Evolutionary conservation across 2,888 invertebrate species (phyloP).

Genomic region (Mythimna lalbum): DNA sequence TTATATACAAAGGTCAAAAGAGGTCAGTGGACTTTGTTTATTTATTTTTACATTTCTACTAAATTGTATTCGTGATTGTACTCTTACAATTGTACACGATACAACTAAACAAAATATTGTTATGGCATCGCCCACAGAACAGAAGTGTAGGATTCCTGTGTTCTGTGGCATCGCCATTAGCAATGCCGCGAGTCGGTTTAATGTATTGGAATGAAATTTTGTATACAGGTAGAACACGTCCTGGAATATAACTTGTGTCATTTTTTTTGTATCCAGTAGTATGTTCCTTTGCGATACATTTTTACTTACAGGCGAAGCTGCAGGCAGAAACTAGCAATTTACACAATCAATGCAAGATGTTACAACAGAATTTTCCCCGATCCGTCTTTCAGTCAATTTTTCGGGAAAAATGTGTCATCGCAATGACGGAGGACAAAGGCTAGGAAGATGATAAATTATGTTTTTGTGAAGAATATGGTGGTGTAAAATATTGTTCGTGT

Average conservation of each 20-base stretch:
- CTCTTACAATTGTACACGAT: background rate
- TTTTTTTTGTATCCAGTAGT: no score
- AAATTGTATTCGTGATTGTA: background rate
- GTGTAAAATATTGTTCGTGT: constrained; percentile 23
- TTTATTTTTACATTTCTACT: background rate
- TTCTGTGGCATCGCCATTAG: no score
- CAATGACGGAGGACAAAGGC: constrained; percentile 35
- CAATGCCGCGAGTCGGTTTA: no score
- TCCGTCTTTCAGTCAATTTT: background rate
- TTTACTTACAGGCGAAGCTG: no score
- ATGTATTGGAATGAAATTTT: no score
- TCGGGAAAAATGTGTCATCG: constrained; percentile 28
- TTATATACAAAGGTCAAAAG: constrained; percentile 3
- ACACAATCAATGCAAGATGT: background rate
- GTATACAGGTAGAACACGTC: no score
- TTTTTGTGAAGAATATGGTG: constrained; percentile 14
- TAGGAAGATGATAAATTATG: constrained; percentile 44
- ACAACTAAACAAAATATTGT: no score
- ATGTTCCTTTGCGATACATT: no score
- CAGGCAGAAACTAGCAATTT: background rate
- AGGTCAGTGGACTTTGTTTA: background rate
- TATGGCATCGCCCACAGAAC: no score
- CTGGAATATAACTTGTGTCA: no score
- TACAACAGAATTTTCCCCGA: background rate
- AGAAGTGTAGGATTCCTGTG: no score